Evolutionary conservation across 2,113 vertebrate genomes (phyloP).

Genomic region (Varanus salvator): DNA sequence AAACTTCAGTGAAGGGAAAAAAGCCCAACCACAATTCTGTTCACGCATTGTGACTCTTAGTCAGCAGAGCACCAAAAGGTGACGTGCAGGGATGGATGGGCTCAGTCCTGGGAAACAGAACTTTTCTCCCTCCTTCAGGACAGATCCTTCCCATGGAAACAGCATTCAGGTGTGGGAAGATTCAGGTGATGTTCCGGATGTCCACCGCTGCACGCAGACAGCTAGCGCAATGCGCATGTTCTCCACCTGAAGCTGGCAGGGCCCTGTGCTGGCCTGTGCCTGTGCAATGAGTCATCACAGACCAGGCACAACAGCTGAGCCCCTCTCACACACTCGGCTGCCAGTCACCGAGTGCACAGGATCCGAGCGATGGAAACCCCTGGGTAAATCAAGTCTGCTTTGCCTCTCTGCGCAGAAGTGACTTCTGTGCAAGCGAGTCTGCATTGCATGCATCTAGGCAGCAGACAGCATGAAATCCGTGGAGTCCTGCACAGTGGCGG

Average conservation of each 20-base stretch:
- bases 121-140: accelerated
- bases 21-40: not conserved
- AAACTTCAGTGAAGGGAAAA: not conserved
- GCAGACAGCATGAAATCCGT: not conserved
- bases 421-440: not conserved
- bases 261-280: not conserved
- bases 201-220: too few relatives aligned
- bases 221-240: not conserved
- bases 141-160: not conserved
- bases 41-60: too few relatives aligned
- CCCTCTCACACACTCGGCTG: too few relatives aligned
- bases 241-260: not conserved
- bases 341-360: not conserved
- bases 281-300: not conserved
- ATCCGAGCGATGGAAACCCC: not conserved
- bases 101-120: not conserved
- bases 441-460: too few relatives aligned
- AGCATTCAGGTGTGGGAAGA: too few relatives aligned
- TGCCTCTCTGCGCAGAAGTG: not conserved
- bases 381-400: not conserved
- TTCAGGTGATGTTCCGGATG: not conserved
- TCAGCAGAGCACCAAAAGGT: not conserved
- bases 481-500: too few relatives aligned
- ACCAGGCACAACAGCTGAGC: too few relatives aligned
- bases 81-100: not conserved